These are phyloP conservation scores for Meloidogyne chitwoodi DNA, from an alignment of 1,140 invertebrate species.

Conservation along the genomic window DNA sequence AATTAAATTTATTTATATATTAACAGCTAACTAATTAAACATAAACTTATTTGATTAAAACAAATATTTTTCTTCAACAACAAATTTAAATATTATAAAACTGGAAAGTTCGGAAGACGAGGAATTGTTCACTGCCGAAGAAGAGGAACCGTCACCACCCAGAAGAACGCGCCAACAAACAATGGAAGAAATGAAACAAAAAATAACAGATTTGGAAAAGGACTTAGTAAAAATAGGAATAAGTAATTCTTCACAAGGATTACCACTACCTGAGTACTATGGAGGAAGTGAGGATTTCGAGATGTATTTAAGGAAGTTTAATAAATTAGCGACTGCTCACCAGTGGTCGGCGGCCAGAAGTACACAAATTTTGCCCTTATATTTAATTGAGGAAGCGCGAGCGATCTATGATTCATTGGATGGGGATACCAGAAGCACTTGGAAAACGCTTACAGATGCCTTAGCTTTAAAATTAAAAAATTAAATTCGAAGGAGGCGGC, in stretches of 20 bases:
- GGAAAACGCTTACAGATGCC: not conserved
- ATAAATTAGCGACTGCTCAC: not conserved
- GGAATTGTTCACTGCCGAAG: too few relatives aligned
- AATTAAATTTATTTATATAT: too few relatives aligned
- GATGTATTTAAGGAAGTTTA: not conserved
- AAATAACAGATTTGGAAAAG: not conserved
- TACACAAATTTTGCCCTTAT: constrained; percentile 1
- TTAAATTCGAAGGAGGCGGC: not conserved
- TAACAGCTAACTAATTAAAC: too few relatives aligned
- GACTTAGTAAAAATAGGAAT: not conserved
- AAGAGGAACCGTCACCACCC: too few relatives aligned
- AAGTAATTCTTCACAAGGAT: not conserved
- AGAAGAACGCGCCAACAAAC: too few relatives aligned
- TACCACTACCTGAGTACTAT: not conserved
- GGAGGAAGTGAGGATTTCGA: not conserved
- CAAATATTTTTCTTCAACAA: too few relatives aligned
- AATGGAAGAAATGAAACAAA: not conserved
- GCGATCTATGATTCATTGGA: not conserved
- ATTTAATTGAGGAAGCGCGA: not conserved
- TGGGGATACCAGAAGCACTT: not conserved
- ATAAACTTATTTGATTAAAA: too few relatives aligned
- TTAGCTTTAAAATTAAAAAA: not conserved
- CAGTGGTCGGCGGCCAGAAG: not conserved
- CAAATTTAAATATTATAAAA: too few relatives aligned
- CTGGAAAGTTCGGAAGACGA: too few relatives aligned